These are phyloP conservation scores for Aphelocoma californica DNA, from an alignment of 2,797 vertebrate genomes.

Conservation along the genomic window DNA sequence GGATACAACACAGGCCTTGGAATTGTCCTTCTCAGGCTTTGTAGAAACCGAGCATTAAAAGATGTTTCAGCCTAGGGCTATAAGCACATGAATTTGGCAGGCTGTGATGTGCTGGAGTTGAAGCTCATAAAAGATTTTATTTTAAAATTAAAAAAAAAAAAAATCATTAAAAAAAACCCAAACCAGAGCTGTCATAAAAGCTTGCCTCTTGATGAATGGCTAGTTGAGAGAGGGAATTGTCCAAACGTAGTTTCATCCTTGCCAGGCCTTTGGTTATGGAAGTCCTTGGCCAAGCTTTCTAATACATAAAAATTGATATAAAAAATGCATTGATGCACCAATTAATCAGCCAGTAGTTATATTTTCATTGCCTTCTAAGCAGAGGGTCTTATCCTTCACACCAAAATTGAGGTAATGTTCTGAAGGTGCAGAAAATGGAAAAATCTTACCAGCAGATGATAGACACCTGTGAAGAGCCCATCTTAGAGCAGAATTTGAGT, in stretches of 20 bases:
- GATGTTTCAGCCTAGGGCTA: slow-evolving; percentile 1
- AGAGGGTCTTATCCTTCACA: background rate
- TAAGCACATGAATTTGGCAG: slow-evolving; percentile 7
- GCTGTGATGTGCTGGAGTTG: background rate
- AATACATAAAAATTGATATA: background rate
- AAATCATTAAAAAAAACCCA: background rate
- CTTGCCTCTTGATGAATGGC: background rate
- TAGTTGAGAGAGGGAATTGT: background rate
- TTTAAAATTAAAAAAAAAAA: background rate
- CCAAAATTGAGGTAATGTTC: background rate
- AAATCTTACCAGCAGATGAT: background rate
- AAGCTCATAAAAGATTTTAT: background rate
- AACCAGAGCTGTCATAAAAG: background rate
- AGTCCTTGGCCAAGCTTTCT: background rate
- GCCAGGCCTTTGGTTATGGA: background rate
- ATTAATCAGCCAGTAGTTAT: background rate
- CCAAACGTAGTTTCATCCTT: background rate
- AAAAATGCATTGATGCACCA: background rate
- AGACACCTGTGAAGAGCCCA: background rate
- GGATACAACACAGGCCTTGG: background rate
- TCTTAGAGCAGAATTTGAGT: background rate
- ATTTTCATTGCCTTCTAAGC: background rate
- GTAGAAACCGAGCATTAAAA: background rate
- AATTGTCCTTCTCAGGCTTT: background rate
- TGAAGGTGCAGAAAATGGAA: background rate